Base-by-base conservation (phyloP, 2,888 invertebrate genomes). In the Callosobruchus maculatus region DNA sequence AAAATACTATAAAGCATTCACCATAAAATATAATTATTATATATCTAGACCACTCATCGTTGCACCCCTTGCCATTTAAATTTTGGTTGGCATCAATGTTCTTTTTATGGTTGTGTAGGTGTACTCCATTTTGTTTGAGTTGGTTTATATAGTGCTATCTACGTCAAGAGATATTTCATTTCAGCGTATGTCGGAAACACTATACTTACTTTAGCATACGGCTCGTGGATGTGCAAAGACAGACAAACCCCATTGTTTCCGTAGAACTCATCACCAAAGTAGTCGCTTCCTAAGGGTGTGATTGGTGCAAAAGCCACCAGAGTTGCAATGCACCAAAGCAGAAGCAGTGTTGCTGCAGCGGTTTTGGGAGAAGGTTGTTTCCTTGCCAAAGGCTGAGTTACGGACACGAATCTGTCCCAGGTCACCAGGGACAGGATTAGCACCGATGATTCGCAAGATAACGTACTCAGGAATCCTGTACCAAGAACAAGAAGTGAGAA, bases 361-460 rank as follows among this genome's bases (percentile, higher is more conserved):
- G 88, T 87, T 72, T 82, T 83, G n/a, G 82, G 81, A 0, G 86
- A 86, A 7, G 87, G 86, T 77, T 87, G 87, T 78, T 87, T 86
- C 72, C 88, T 82, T 2, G 86, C 88, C 71, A 91, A 84, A 0
- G 20, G 91, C 77, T 89, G 87, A n/a, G 90, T 89, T 26, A 92
- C 90, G 0, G 90, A 90, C 77, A 90, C 87, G 78, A 91, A 88
- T 20, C 92, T 88, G 82, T 92, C 92, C 86, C 90, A 88, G 0
- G 92, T 92, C 73, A 92, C 91, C 75, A 91, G 79, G 0, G 89
- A 88, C 20, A 92, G 85, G 71, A 91, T 88, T 75, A 91, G 82
- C 0, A 91, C 91, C 0, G 92, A 92, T 2, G 90, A 89, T 83
- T 91, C 91, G 75, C 90, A 90, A 74, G 91, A 91, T 21, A 91